Conservation (phyloP, 2,888 invertebrate species). For the Drosophila quinaria region DNA sequence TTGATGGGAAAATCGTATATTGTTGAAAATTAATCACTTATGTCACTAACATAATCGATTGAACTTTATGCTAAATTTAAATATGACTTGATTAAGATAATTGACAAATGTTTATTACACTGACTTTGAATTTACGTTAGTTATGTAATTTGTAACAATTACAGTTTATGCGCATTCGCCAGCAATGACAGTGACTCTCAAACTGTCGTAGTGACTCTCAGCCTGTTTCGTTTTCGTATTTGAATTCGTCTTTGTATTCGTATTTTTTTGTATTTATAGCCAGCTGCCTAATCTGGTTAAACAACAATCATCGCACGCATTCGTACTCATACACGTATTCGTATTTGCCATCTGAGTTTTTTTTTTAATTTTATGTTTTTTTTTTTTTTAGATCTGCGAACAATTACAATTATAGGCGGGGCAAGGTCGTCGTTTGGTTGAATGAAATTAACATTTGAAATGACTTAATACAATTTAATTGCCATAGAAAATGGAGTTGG, state of each 20-base stretch:
- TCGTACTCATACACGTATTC: slow-evolving; percentile 34
- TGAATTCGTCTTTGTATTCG: slow-evolving; percentile 5
- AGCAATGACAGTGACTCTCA: slow-evolving; percentile 9
- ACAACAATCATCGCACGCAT: slow-evolving; percentile 64
- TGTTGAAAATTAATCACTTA: neutral
- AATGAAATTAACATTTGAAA: slow-evolving; percentile 65
- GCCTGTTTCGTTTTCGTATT: slow-evolving; percentile 7
- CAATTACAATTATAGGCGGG: slow-evolving; percentile 65
- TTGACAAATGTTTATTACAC: slow-evolving; percentile 6
- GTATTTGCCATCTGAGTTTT: slow-evolving; percentile 9
- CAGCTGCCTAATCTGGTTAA: slow-evolving; percentile 58
- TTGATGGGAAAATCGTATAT: neutral
- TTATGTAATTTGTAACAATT: slow-evolving; percentile 36
- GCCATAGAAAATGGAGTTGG: slow-evolving; percentile 26
- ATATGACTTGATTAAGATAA: slow-evolving; percentile 2
- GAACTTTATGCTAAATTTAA: slow-evolving; percentile 1
- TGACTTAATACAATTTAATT: slow-evolving; percentile 71
- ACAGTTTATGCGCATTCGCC: slow-evolving; percentile 28
- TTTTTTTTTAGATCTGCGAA: slow-evolving; percentile 27
- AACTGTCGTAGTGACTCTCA: slow-evolving; percentile 33
- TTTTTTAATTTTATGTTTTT: neutral
- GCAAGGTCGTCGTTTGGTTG: slow-evolving; percentile 64
- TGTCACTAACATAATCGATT: neutral
- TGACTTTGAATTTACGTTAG: slow-evolving; percentile 12
- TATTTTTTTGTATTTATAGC: slow-evolving; percentile 6